Evolutionary conservation across 2,888 invertebrate species (phyloP), one percentile per base, ranked within the genome.

Genomic region (Andrena flavipes): DNA sequence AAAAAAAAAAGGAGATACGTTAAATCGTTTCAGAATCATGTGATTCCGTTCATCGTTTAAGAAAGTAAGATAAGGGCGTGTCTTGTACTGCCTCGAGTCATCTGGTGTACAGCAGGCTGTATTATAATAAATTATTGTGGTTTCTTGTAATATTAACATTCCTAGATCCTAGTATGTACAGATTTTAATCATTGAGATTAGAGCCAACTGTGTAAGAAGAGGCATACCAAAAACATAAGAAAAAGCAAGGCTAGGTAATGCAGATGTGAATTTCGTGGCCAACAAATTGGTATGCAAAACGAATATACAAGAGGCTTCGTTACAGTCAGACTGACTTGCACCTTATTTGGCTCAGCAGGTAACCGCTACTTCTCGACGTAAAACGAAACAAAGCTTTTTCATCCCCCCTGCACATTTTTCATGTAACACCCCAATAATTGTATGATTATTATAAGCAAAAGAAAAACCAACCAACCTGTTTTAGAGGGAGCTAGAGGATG

Each of bases 91-190:
- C 91, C 92, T 92, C 91, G 91, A 91, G 92, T 92, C 91, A 92
- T 92, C 91, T 91, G 91, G 92, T 93, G 92, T 92, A 93, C 92
- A 93, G 92, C 92, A 91, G 92, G 91, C 92, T 93, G 93, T 93
- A 93, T 93, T 92, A 92, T 93, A 93, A 93, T 93, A 91, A 92
- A 93, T 93, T 92, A 93, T 93, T 92, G 92, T 93, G 92, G 92
- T 93, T 93, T 93, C 93, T 92, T 92, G 91, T 93, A 93, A 92
- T 93, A 87, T 90, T 90, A 90, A 91, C 91, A 91, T 92, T 91
- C 91, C 92, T 91, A 91, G 90, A 91, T 88, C 83, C 80, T 91
- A 92, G 89, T 86, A 86, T 87, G 92, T 92, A 91, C 92, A 91
- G 91, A 92, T 90, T 87, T 87, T 90, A 90, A 91, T 89, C 82